Conservation (phyloP, 1,140 invertebrate genomes). For the Acyrthosiphon pisum region DNA sequence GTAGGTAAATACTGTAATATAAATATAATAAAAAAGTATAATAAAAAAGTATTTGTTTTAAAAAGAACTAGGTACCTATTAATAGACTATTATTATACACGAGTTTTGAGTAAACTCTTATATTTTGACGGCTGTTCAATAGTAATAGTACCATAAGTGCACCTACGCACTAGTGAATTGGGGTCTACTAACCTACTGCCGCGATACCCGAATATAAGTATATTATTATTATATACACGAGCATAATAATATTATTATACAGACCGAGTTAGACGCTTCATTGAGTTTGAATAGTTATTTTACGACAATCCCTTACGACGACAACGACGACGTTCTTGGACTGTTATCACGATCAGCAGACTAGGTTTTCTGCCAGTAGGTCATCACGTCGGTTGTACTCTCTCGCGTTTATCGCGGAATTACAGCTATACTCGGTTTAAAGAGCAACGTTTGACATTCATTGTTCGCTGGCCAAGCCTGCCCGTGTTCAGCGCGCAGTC, state of each 20-base stretch:
- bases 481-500: neutral
- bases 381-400: neutral
- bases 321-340: slow-evolving; percentile 5
- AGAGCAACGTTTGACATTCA: slow-evolving; percentile 17
- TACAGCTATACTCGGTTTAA: slow-evolving; percentile 1
- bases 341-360: slow-evolving; percentile 41
- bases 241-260: neutral
- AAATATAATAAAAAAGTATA: too few relatives aligned
- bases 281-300: slow-evolving; percentile 48
- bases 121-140: neutral
- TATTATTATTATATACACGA: neutral
- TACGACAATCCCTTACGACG: neutral
- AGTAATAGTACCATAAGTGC: neutral
- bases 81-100: too few relatives aligned
- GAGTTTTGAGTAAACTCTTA: neutral
- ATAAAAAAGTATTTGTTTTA: neutral
- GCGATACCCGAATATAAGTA: neutral
- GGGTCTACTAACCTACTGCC: slow-evolving; percentile 16
- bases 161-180: neutral
- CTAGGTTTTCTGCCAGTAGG: neutral
- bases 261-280: slow-evolving; percentile 22
- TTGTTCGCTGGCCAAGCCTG: neutral
- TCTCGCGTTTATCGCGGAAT: slow-evolving; percentile 13
- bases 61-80: neutral
- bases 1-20: neutral